Evolutionary conservation across 2,888 invertebrate genomes (phyloP).

Genomic region (Abscondita cerata): DNA sequence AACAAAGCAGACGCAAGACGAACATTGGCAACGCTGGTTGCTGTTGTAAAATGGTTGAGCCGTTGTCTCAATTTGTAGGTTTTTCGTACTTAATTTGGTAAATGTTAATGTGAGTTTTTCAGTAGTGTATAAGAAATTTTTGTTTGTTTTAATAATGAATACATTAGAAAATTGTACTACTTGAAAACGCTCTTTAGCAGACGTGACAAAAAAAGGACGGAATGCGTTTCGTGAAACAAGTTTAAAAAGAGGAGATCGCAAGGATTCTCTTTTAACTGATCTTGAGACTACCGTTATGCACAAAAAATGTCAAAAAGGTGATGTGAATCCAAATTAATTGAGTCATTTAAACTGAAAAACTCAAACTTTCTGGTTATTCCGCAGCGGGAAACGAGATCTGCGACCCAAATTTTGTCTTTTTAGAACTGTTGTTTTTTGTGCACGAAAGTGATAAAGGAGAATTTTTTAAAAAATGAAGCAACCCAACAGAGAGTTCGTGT

Average conservation of each 20-base stretch:
- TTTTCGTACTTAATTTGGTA: not conserved
- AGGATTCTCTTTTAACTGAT: not conserved
- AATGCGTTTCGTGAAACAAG: not conserved
- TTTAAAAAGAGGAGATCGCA: not conserved
- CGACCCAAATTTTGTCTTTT: not conserved
- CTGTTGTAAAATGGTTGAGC: not conserved
- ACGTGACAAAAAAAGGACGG: not conserved
- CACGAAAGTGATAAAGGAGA: not conserved
- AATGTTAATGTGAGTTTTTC: not conserved
- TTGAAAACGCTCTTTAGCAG: not conserved
- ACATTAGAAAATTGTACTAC: not conserved
- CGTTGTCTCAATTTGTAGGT: not conserved
- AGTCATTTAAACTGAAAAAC: not conserved
- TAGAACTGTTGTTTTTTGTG: not conserved
- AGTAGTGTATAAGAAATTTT: too few relatives aligned
- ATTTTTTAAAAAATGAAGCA: not conserved
- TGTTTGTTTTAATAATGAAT: too few relatives aligned
- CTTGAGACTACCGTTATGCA: not conserved
- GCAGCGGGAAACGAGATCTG: not conserved
- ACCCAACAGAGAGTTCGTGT: not conserved
- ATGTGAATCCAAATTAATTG: not conserved
- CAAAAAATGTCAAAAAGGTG: not conserved
- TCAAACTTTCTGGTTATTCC: not conserved
- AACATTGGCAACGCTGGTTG: not conserved
- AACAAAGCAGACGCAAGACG: not conserved